Evolutionary conservation across 2,113 vertebrate genomes (phyloP).

Genomic region (Colius striatus): DNA sequence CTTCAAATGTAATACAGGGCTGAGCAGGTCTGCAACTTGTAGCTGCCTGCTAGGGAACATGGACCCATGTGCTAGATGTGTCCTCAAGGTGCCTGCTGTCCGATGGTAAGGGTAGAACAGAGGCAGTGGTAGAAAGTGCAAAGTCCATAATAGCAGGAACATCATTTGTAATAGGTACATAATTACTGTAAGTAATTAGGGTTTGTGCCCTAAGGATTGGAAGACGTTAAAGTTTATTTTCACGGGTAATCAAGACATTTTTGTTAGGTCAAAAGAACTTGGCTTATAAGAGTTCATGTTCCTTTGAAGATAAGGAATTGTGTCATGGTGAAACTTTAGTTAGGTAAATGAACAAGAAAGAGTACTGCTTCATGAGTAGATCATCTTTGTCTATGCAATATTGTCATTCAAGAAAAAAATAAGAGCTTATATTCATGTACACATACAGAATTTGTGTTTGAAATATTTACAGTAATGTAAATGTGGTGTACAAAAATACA

Average conservation of each 20-base stretch:
- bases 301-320: neutral
- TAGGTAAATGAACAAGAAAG: neutral
- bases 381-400: neutral
- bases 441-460: neutral
- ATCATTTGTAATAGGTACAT: neutral
- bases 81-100: neutral
- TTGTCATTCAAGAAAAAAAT: neutral
- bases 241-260: neutral
- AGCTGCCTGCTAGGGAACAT: neutral
- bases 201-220: neutral
- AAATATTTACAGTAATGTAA: neutral
- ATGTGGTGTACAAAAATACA: neutral
- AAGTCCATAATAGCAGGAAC: neutral
- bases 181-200: neutral
- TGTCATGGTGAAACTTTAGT: neutral
- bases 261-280: neutral
- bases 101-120: neutral
- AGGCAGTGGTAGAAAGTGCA: neutral
- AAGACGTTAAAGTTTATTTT: neutral
- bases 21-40: neutral
- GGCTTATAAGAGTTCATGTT: neutral
- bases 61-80: rapidly evolving
- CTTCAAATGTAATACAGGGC: neutral
- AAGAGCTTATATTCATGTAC: neutral
- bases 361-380: neutral